Percentiles rank a stretch among this genome's conserved stretches.
These are phyloP conservation scores for Drosophila kanekoi DNA, from an alignment of 2,888 invertebrate genomes.

Conservation along the genomic window DNA sequence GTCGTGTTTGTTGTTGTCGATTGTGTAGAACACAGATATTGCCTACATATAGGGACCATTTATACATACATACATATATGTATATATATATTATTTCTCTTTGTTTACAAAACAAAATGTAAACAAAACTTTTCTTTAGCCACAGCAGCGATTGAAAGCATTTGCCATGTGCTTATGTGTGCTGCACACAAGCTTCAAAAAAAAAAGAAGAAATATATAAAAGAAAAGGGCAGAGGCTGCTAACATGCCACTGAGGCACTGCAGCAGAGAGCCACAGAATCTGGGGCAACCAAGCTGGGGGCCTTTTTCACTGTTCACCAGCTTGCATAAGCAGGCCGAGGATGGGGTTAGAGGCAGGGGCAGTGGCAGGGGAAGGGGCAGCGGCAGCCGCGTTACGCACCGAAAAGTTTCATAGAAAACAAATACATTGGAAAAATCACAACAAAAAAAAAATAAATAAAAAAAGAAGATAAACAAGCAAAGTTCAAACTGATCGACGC, in stretches of 20 bases:
- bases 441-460: conserved; percentile 11
- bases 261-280: conserved; percentile 55
- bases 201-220: conserved; percentile 13
- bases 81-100: conserved; percentile 49
- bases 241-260: background rate
- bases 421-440: conserved; percentile 47
- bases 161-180: conserved; percentile 32
- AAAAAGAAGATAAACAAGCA: background rate
- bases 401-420: conserved; percentile 65
- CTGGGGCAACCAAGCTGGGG: conserved; percentile 81
- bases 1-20: conserved; percentile 51
- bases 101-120: conserved; percentile 81
- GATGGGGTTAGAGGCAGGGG: conserved; percentile 16
- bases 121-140: conserved; percentile 73
- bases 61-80: conserved; percentile 10
- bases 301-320: conserved; percentile 65
- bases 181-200: conserved; percentile 54
- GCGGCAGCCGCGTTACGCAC: conserved; percentile 65
- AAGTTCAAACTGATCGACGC: conserved; percentile 3
- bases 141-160: conserved; percentile 70
- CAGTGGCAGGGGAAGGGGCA: too few species aligned
- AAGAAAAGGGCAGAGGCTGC: conserved; percentile 41
- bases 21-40: conserved; percentile 69
- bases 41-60: conserved; percentile 8
- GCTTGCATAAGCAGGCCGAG: conserved; percentile 76